These are phyloP conservation scores for Acanthisitta chloris DNA, from an alignment of 2,113 vertebrate genomes.

Conservation along the genomic window DNA sequence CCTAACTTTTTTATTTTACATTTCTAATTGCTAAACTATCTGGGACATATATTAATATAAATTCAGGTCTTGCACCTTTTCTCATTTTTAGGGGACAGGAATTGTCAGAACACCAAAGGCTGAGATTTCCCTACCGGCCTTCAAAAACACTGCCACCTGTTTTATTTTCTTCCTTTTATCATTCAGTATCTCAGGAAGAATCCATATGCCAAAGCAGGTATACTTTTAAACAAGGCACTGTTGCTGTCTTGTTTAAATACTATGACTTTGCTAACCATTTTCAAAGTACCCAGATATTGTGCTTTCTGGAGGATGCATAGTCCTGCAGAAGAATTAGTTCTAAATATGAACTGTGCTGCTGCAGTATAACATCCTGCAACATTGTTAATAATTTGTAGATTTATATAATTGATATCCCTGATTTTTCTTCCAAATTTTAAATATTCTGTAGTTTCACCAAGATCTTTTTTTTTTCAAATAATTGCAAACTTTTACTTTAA, in stretches of 20 bases:
- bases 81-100: conserved; percentile 10
- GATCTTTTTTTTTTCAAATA: not conserved
- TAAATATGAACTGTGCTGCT: not conserved
- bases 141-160: conserved; percentile 1
- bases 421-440: not conserved
- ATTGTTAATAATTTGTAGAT: not conserved
- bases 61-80: conserved; percentile 4
- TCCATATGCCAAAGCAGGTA: not conserved
- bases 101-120: conserved; percentile 1
- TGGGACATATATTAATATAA: not conserved
- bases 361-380: not conserved
- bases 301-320: not conserved
- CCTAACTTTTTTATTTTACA: not conserved
- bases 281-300: not conserved
- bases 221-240: conserved; percentile 20
- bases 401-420: not conserved
- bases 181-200: conserved; percentile 18
- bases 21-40: not conserved
- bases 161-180: conserved; percentile 45
- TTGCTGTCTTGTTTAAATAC: conserved; percentile 1
- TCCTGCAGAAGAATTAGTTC: not conserved
- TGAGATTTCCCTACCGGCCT: not conserved
- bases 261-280: not conserved
- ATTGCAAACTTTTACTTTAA: not conserved
- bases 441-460: not conserved